Conservation (phyloP, 2,797 vertebrate species). For the Echiichthys vipera region DNA sequence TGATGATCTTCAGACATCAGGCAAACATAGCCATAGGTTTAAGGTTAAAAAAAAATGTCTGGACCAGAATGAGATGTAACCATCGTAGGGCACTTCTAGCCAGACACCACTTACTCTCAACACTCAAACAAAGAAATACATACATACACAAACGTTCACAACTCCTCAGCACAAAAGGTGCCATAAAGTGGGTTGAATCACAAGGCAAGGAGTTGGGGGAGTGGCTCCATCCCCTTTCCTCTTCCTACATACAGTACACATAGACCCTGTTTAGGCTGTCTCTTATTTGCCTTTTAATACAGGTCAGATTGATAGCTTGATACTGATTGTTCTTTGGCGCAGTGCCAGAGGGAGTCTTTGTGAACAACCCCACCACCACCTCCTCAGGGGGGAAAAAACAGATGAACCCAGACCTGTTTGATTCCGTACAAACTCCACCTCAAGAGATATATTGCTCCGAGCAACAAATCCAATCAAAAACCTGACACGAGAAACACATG, state of each 20-base stretch:
- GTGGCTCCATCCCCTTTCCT: not conserved
- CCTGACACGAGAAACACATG: slow-evolving; percentile 43
- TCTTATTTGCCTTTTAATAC: slow-evolving; percentile 55
- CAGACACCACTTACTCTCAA: slow-evolving; percentile 50
- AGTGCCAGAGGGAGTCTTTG: slow-evolving; percentile 55
- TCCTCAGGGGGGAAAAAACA: slow-evolving; percentile 51
- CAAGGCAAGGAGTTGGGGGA: not conserved
- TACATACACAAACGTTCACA: slow-evolving; percentile 35
- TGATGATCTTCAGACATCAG: slow-evolving; percentile 24
- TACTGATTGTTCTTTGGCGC: slow-evolving; percentile 43
- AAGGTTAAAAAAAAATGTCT: slow-evolving; percentile 34
- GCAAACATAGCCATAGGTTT: slow-evolving; percentile 14
- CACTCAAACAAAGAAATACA: slow-evolving; percentile 2
- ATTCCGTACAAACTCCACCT: slow-evolving; percentile 68
- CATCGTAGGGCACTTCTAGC: slow-evolving; percentile 14
- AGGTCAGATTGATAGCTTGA: slow-evolving; percentile 43
- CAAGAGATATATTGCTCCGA: slow-evolving; percentile 53
- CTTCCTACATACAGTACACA: slow-evolving; percentile 33
- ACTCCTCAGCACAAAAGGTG: slow-evolving; percentile 4
- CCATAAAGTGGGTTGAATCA: slow-evolving; percentile 19
- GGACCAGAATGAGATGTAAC: slow-evolving; percentile 11
- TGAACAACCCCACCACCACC: slow-evolving; percentile 35
- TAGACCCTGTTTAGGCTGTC: slow-evolving; percentile 16
- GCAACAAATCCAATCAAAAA: slow-evolving; percentile 68
- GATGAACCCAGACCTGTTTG: slow-evolving; percentile 74